Evolutionary conservation across 2,888 invertebrate species (phyloP), one percentile per base, ranked within the genome.

Genomic region (Oscheius sp.): DNA sequence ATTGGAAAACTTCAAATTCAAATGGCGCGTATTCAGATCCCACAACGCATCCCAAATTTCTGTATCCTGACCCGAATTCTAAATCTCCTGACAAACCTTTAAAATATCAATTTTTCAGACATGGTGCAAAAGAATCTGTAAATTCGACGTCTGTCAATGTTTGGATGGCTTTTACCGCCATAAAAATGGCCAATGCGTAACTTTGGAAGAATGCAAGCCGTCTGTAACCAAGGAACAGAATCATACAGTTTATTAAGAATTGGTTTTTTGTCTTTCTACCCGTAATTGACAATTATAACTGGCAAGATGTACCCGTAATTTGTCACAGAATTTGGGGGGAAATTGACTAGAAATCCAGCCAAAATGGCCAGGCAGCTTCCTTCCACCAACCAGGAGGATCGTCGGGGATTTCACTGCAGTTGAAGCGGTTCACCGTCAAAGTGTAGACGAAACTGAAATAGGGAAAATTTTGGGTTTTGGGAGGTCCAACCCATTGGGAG

Each of bases 81-180:
- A n/a, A n/a, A n/a, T n/a, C n/a, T n/a, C n/a, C n/a, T n/a, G n/a
- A n/a, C n/a, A n/a, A n/a, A n/a, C n/a, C n/a, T n/a, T n/a, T n/a
- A n/a, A n/a, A n/a, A n/a, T n/a, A n/a, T n/a, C n/a, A n/a, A n/a
- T n/a, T 49, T 3, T 61, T 43, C 41, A 61, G 61, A 43, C 1
- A 12, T 61, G 41, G 43, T 66, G 66, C 66, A 66, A 49, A 27
- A n/a, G 35, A 49, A 66, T 49, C 21, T 66, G 66, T 21, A 49
- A 66, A 49, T 27, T 52, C n/a, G 27, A 66, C 27, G 66, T 53
- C 46, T 66, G 66, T 21, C 66, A 66, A 21, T 66, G 66, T 66
- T 9, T 43, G 25, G 18, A 2, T 52, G 66, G 52, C 3, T 66
- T 49, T 53, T 18, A 46, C 12, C 49, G 66, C 21, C 53, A 49